Base-by-base conservation (phyloP, 92 coral and sea anemone genomes). In the Galaxea fascicularis region DNA sequence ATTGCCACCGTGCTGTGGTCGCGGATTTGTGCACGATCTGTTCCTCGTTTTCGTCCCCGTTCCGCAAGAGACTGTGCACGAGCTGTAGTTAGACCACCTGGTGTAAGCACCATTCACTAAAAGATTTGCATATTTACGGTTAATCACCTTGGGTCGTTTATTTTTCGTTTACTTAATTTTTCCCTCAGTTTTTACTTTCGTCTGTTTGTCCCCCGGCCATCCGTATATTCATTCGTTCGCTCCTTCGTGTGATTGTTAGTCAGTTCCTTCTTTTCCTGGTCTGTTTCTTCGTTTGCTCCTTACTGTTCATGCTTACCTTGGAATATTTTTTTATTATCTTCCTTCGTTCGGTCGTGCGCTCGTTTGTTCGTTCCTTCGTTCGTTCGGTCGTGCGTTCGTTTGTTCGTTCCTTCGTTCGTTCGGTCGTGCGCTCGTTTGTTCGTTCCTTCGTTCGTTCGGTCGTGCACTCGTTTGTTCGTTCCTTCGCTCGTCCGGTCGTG, bases 1-100 rank as follows among this genome's bases (percentile, higher is more conserved):
- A 5, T 72, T 65, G 8, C 98, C 98, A 29, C 98, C 98, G 47
- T 92, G 89, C 72, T 88, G 91, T 69, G 98, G 98, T 39, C 59
- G 66, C 0, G 98, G 98, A 71, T 92, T 92, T 21, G 93, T 91
- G 83, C 98, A 95, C 73, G 83, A 79, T 66, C 98, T 75, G 49
- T 53, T 67, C 56, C 94, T 92, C 56, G 57, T 78, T 77, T 77
- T 53, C 15, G 82, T 81, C 0, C 98, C 98, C 8, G 64, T 78
- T 21, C 93, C 98, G 76, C 98, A 95, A 44, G 93, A 67, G 59
- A 65, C 85, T 14, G 95, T 83, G 65, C 98, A 95, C 11, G 84
- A 74, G 71, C 88, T 90, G 69, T 93, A 93, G 53, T 85, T 85
- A 26, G 98, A 85, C 98, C 98, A 95, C 12, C 51, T 35, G 9